phyloP scores from a whole-genome alignment of 2,888 invertebrate species.

The Plebejus anna region DNA sequence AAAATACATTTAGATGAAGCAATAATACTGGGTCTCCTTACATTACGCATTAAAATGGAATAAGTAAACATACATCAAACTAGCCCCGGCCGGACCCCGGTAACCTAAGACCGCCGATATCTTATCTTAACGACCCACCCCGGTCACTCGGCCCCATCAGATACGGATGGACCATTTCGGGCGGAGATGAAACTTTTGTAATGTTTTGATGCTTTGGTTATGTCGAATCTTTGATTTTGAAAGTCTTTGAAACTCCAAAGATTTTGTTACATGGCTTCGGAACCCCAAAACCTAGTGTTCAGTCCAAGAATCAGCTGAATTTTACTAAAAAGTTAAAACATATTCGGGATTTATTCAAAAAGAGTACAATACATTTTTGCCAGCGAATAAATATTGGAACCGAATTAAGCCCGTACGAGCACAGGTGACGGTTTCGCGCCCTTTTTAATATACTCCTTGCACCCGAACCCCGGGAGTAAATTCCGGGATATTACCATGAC shows the following conservation, averaged over 20 bases:
- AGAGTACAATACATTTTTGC: constrained; percentile 9
- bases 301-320: no score
- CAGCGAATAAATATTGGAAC: constrained; percentile 13
- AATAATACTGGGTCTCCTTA: background rate
- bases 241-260: background rate
- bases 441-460: constrained; percentile 78
- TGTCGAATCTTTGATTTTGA: background rate
- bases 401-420: constrained; percentile 40
- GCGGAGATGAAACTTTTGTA: constrained; percentile 58
- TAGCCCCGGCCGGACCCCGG: constrained; percentile 48
- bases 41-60: constrained; percentile 33
- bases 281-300: background rate
- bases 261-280: background rate
- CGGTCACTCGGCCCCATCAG: constrained; percentile 46
- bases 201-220: constrained; percentile 8
- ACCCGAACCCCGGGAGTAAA: constrained; percentile 58
- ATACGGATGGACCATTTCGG: constrained; percentile 45
- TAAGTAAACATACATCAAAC: constrained; percentile 40
- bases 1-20: background rate
- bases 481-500: constrained; percentile 72
- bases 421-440: constrained; percentile 54
- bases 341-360: background rate
- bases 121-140: constrained; percentile 72
- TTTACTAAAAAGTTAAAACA: background rate
- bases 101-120: constrained; percentile 69